Base-by-base conservation (phyloP, 1,140 invertebrate species). In the Sweltsa coloradensis region DNA sequence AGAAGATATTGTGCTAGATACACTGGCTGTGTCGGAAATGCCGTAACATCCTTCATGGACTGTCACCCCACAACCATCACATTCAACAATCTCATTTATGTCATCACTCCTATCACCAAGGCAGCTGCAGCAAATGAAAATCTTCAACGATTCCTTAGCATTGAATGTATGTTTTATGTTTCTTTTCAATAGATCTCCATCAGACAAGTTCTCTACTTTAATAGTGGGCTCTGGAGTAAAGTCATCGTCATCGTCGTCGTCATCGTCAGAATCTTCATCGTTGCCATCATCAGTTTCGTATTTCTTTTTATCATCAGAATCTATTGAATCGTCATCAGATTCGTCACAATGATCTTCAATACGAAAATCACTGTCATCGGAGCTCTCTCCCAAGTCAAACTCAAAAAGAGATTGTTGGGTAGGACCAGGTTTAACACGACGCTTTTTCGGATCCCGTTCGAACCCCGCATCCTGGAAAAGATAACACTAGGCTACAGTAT, bases 31-130 rank as follows among this genome's bases (percentile, higher is more conserved):
- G 58, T 97, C 94, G 37, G 87, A 89, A 22, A 96, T 85, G n/a
- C 91, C 91, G 70, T 96, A 96, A 63, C 92, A 97, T 51, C 89
- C 83, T 78, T 97, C 93, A 69, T 97, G 92, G 9, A 97, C 92
- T 50, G 89, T 89, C 0, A 95, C 86, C 13, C 90, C 89, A 70
- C 93, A 97, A 24, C 86, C 81, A 70, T 97, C 93, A 69, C 93
- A 97, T 66, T 95, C 92, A 6, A 96, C 88, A 53, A 97, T 94
- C 69, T 97, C 93, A 74, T 97, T 94, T 34, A 85, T 74, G 57
- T 90, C 87, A 68, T 91, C 89, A 64, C 88, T 94, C 55, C 83
- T 75, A 47, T 95, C 92, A 0, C 92, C 91, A 19, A 97, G 68
- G 60, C 94, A 97, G 2, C 91, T 89, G 59, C 85, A 89, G 62